Percentiles rank a stretch among this genome's conserved stretches.
Evolutionary conservation across 1,140 invertebrate species (phyloP).

Genomic region (Eumeta japonica): DNA sequence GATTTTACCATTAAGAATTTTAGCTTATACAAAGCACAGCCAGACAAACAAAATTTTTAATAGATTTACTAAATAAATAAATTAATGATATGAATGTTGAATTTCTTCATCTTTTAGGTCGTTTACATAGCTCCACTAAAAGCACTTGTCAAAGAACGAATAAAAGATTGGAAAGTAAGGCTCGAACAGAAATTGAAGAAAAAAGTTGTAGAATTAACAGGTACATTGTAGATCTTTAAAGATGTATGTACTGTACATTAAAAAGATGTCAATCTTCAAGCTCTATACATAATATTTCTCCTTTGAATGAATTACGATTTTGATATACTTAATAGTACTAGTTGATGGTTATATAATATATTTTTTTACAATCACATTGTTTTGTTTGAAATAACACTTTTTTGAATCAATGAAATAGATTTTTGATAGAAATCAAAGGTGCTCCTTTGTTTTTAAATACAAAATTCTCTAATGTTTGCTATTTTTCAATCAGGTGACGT

Average conservation of each 20-base stretch:
- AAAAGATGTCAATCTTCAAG: too few species aligned
- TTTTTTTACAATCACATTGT: too few species aligned
- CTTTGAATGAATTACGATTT: too few species aligned
- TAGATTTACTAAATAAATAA: too few species aligned
- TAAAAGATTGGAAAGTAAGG: conserved; percentile 94
- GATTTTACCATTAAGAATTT: not conserved
- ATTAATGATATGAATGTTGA: not conserved
- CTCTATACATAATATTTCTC: too few species aligned
- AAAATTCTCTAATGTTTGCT: not conserved
- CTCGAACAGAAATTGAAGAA: conserved; percentile 77
- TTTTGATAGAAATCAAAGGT: too few species aligned
- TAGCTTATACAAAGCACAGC: not conserved
- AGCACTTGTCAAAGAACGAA: conserved; percentile 93
- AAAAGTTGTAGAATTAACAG: conserved; percentile 94
- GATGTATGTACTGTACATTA: too few species aligned
- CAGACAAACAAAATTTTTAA: not conserved
- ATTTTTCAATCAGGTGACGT: conserved; percentile 72
- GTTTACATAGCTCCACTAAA: conserved; percentile 99
- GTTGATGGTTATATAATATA: too few species aligned
- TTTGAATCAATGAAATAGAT: too few species aligned
- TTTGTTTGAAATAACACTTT: too few species aligned
- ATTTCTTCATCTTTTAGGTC: conserved; percentile 59
- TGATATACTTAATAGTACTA: too few species aligned
- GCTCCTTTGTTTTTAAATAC: not conserved
- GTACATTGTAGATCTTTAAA: conserved; percentile 45